Conservation (phyloP, 2,888 invertebrate species). For the Dolichopus griseipennis region DNA sequence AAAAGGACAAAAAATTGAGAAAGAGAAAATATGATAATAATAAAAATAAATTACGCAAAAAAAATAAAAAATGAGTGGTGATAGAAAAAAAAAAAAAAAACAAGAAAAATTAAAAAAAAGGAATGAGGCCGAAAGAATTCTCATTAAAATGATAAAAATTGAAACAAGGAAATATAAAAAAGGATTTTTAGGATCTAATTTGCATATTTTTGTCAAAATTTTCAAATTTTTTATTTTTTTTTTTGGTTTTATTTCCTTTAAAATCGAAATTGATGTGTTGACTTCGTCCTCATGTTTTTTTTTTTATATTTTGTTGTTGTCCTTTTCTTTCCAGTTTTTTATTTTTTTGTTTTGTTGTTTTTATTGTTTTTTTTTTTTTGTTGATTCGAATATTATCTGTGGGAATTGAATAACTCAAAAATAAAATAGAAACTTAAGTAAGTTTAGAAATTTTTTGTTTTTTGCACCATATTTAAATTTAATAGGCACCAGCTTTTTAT, state of each 20-base stretch:
- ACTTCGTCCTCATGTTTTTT: background rate
- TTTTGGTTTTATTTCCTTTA: background rate
- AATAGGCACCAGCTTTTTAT: background rate
- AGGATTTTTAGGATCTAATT: constrained; percentile 6
- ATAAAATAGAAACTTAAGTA: background rate
- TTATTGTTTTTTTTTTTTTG: background rate
- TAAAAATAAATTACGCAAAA: background rate
- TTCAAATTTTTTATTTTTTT: background rate
- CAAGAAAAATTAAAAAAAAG: background rate
- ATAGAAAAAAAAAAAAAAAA: background rate
- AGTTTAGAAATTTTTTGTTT: background rate
- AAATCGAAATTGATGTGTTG: background rate
- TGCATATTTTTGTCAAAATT: constrained; percentile 2
- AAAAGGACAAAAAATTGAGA: too few species aligned
- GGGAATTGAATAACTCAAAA: constrained; percentile 4
- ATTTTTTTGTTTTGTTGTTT: too few species aligned
- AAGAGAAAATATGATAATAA: too few species aligned
- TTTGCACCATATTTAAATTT: background rate
- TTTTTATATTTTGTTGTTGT: too few species aligned
- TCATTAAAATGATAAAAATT: background rate
- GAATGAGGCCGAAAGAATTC: background rate
- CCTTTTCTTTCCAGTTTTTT: too few species aligned
- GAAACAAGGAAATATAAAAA: constrained; percentile 1
- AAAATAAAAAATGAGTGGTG: background rate
- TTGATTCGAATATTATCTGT: background rate